Evolutionary conservation across 2,888 invertebrate genomes (phyloP), one percentile per base, ranked within the genome.

Genomic region (Andrena bicolor): DNA sequence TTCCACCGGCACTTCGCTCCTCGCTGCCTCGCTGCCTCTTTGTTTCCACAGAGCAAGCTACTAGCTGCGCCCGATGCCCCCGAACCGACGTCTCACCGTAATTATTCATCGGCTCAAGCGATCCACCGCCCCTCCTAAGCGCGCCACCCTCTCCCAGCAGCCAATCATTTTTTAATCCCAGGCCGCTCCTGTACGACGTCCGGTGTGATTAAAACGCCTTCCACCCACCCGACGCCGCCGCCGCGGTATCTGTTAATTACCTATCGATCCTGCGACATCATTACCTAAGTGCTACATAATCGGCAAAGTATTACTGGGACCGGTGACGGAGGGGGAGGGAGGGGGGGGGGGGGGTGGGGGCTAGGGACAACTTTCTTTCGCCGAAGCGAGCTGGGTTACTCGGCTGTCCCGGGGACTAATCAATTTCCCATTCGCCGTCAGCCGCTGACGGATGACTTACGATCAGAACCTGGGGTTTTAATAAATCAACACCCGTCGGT

Each of bases 401-500:
- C 1, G 49, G 70, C 53, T 63, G 68, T 69, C 66, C 71, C 58
- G 61, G 30, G 56, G 69, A 74, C 88, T 86, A 86, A 88, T 88
- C 88, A 88, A 88, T 88, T 88, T 88, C 72, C 86, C 82, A 88
- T 88, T 88, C 88, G 65, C 72, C 70, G 75, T 81, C 76, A 61
- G n/a, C 72, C 63, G 35, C 49, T 86, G 86, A 88, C 80, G 85
- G 86, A 88, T 86, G 86, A 85, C 86, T 86, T 76, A 78, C 79
- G 86, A 86, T 86, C 86, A 76, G 23, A 71, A 49, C 13, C 23
- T 23, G 73, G 28, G 80, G 72, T 84, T 88, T 88, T 88, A 88
- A 88, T 88, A 88, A 88, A 88, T 88, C 88, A 88, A 85, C 88
- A 88, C 72, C 80, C 80, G 78, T 83, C 88, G 82, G 41, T 23